Evolutionary conservation across 2,113 vertebrate species (phyloP).

Genomic region (Myodes glareolus): DNA sequence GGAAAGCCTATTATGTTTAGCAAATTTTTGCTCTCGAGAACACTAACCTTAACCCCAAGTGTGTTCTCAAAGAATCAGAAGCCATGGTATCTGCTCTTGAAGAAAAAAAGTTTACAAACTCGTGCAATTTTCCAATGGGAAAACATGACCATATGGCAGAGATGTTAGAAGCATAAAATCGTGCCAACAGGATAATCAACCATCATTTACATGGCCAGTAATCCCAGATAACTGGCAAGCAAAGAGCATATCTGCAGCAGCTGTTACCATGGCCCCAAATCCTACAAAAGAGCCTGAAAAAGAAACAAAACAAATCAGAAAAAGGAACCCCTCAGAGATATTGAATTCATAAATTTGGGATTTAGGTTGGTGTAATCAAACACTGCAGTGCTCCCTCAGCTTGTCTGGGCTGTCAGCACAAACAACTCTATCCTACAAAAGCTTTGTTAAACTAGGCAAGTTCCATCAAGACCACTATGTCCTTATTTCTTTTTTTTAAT

Average conservation of each 20-base stretch:
- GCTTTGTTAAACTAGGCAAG: neutral
- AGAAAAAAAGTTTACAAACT: slow-evolving; percentile 67
- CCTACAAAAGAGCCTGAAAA: slow-evolving; percentile 52
- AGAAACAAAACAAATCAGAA: slow-evolving; percentile 68
- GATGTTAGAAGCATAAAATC: slow-evolving; percentile 56
- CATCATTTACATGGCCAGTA: slow-evolving; percentile 65
- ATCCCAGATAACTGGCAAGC: slow-evolving; percentile 67
- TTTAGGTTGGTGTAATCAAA: neutral
- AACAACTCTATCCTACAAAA: neutral
- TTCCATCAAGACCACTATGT: neutral
- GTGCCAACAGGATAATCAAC: slow-evolving; percentile 76
- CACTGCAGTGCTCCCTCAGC: neutral
- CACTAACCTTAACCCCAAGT: neutral
- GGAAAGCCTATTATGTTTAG: neutral
- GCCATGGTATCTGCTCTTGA: slow-evolving; percentile 55
- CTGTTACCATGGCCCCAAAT: slow-evolving; percentile 59
- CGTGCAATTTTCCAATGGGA: slow-evolving; percentile 65
- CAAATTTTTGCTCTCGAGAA: neutral
- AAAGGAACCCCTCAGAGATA: slow-evolving; percentile 43
- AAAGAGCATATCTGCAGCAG: slow-evolving; percentile 33
- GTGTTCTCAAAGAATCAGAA: slow-evolving; percentile 9
- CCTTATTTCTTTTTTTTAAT: too few species aligned
- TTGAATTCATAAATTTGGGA: slow-evolving; percentile 1
- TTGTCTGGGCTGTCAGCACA: neutral
- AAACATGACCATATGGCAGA: slow-evolving; percentile 76